Base-by-base conservation (phyloP, 1,140 invertebrate genomes). In the Lepeophtheirus salmonis region DNA sequence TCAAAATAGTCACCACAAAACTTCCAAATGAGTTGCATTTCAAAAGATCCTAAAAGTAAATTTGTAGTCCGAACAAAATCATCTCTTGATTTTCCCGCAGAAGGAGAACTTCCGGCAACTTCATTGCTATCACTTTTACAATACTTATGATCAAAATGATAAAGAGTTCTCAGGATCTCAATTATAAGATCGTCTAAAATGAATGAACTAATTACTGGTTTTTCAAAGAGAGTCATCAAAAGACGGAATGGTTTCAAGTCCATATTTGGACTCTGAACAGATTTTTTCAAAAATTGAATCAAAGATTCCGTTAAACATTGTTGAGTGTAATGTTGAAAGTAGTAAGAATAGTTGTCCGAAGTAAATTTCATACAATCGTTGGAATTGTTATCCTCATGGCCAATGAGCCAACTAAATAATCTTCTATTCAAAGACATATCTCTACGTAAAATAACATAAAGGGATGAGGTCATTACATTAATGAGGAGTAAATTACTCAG, bases 381-480 rank as follows among this genome's bases (percentile, higher is more conserved):
- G 26, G 76, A 75, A 18, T 51, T 48, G 25, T 65, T 64, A 20
- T 80, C 75, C 71, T 86, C 83, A 17, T 76, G 78, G 16, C 84
- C 85, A 52, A 89, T 71, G 14, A 91, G 70, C 87, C 87, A 91
- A 2, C 81, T 79, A 69, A 84, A 89, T 16, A 91, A 72, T 26
- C 87, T 76, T 62, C 86, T 78, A 70, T 94, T 95, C 14, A 95
- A 75, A 50, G 87, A 91, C 83, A 91, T 89, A 69, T 95, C 90
- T 64, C 90, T 75, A 50, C 89, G 71, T 12, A 95, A 72, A 62
- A 95, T 81, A 0, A 90, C 87, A 26, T 81, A 79, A 56, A 94
- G 71, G 23, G 83, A 83, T 60, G 87, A 79, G 21, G 82, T 84
- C 1, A 89, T 78, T 55, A 95, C 71, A 55, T 78, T 75, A 6